Percentiles rank a stretch among this genome's conserved stretches.
Conservation (phyloP, 2,113 vertebrate genomes). For the Rhipidura dahli region DNA sequence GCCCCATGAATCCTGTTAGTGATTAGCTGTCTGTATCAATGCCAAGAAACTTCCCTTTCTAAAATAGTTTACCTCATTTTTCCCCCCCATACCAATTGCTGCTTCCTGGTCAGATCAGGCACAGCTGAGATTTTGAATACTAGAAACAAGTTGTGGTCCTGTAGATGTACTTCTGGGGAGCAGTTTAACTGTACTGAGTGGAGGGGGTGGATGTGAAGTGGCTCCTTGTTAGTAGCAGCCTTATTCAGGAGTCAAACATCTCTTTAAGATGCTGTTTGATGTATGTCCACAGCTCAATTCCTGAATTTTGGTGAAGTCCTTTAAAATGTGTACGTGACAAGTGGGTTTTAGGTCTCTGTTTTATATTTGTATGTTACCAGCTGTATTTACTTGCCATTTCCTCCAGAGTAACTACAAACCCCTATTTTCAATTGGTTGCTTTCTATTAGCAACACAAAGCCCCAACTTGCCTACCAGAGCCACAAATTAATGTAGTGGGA, state of each 20-base stretch:
- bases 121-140: background rate
- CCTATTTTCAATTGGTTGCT: background rate
- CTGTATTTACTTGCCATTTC: background rate
- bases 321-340: background rate
- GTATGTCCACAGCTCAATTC: background rate
- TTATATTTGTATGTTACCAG: background rate
- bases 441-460: background rate
- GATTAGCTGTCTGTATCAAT: background rate
- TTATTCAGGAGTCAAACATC: background rate
- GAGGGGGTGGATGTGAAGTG: background rate
- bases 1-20: background rate
- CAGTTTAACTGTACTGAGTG: background rate
- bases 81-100: background rate
- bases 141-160: background rate
- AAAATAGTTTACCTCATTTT: background rate
- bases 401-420: background rate
- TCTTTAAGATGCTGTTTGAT: accelerated
- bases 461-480: background rate
- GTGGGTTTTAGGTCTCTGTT: background rate
- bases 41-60: background rate
- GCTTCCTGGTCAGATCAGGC: background rate
- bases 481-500: background rate
- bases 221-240: background rate
- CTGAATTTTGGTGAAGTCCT: background rate
- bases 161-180: background rate